A percentile compares a stretch with the other conserved stretches of the same genome.
These are phyloP conservation scores for Aplysina aerophoba DNA, from an alignment of 37 sponge, comb jelly and placozoan genomes.

Conservation along the genomic window DNA sequence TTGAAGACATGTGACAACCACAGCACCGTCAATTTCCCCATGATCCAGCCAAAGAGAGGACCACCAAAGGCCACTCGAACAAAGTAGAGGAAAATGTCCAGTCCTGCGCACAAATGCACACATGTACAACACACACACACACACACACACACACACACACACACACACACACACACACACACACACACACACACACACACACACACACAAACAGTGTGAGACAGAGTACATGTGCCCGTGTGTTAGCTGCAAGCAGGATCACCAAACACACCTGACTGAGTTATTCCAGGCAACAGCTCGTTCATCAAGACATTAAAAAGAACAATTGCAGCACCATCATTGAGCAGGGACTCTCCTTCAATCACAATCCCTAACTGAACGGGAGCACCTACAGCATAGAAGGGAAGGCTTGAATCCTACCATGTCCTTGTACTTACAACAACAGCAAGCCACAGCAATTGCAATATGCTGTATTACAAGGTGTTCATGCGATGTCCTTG, in stretches of 20 bases:
- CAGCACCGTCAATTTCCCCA: slow-evolving; percentile 77
- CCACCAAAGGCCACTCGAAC: slow-evolving; percentile 74
- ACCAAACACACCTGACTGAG: slow-evolving; percentile 44
- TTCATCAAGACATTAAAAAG: slow-evolving; percentile 80
- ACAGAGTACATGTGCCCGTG: too few species aligned
- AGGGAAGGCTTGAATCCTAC: not conserved
- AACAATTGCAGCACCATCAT: slow-evolving; percentile 94
- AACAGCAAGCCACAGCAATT: not conserved
- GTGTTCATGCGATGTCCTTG: not conserved
- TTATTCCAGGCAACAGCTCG: slow-evolving; percentile 64
- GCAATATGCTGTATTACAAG: not conserved
- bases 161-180: too few species aligned
- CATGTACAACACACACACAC: too few species aligned
- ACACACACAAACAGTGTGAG: too few species aligned
- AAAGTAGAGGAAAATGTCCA: slow-evolving; percentile 65
- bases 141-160: too few species aligned
- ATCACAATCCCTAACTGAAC: slow-evolving; percentile 83
- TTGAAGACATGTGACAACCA: slow-evolving; percentile 92
- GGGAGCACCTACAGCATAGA: slow-evolving; percentile 60
- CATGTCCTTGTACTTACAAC: not conserved
- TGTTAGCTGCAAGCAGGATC: too few species aligned
- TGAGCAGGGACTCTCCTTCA: slow-evolving; percentile 94
- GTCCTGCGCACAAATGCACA: slow-evolving; percentile 24
- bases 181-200: too few species aligned
- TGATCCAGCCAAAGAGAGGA: slow-evolving; percentile 82